Base-by-base conservation (phyloP, 2,113 vertebrate genomes). In the Microtus pennsylvanicus region DNA sequence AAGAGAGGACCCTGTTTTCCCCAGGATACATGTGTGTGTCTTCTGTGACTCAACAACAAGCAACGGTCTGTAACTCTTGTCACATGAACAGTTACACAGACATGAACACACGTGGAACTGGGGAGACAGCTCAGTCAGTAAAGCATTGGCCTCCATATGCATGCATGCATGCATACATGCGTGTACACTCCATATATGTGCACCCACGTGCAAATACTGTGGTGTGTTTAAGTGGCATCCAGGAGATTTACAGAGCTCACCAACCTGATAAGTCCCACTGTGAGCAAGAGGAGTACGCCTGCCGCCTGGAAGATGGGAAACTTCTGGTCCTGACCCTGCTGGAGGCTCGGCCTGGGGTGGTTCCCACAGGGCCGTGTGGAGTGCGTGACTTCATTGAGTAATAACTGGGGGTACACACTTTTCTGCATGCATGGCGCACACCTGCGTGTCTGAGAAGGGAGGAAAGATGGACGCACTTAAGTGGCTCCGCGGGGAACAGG, bases 351-450 rank as follows among this genome's bases (percentile, higher is more conserved):
- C 47, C 77, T 12, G 5, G 52, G 55, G 65, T 2, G 45, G 30
- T 24, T 38, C 65, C 72, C 63, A 6, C 13, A 50, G 63, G 2
- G 24, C 21, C 63, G 28, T 3, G n/a, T 11, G 14, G 35, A 0
- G 21, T 22, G 28, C 35, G 58, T 22, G 65, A 1, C 77, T 52
- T 21, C 24, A 0, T 5, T 7, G 65, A 22, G 52, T 19, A 7
- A 5, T 14, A 12, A 16, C 72, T 50, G 0, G 3, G 35, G 16
- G 63, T 10, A 17, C 38, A 7, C 22, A 5, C 42, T 5, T 17
- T 13, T 11, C 47, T 30, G 33, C 28, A 47, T 26, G 11, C 24
- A 7, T 9, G 52, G 2, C 5, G 0, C 0, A 9, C 1, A 5
- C 38, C 8, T 0, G 0, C 1, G 2, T 21, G 26, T 42, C 38